Percentiles rank a stretch among this genome's conserved stretches.
Conservation (phyloP, 2,797 vertebrate species). For the Pseudomugil gertrudae region DNA sequence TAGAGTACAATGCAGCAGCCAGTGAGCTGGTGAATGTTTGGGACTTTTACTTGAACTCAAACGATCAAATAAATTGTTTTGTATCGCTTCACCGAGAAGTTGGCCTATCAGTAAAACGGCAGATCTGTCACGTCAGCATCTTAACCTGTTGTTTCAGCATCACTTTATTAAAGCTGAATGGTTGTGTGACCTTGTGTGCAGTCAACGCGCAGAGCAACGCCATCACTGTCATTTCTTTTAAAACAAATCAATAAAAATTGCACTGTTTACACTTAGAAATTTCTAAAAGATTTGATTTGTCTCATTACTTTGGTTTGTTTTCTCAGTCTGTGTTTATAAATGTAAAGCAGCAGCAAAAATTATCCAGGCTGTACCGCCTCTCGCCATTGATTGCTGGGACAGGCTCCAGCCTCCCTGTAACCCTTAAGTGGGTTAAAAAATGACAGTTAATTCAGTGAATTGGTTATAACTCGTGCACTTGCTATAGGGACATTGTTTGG, state of each 20-base stretch:
- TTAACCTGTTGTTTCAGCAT: conserved; percentile 13
- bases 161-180: conserved; percentile 11
- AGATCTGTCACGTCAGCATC: conserved; percentile 7
- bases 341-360: no score
- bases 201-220: conserved; percentile 50
- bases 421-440: no score
- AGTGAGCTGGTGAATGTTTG: neutral
- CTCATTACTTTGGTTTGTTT: neutral
- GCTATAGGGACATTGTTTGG: no score
- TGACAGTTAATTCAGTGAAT: no score
- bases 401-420: no score
- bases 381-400: no score
- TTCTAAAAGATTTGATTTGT: conserved; percentile 14
- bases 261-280: conserved; percentile 75
- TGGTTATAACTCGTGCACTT: no score
- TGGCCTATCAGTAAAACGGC: no score
- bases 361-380: no score
- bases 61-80: neutral
- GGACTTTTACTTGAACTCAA: neutral
- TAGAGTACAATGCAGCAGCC: neutral
- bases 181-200: conserved; percentile 13
- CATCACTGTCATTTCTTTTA: conserved; percentile 47
- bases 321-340: no score
- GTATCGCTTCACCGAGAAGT: no score
- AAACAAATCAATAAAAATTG: conserved; percentile 77